phyloP scores from a whole-genome alignment of 2,113 vertebrate species.

The Chrysochloris asiatica region DNA sequence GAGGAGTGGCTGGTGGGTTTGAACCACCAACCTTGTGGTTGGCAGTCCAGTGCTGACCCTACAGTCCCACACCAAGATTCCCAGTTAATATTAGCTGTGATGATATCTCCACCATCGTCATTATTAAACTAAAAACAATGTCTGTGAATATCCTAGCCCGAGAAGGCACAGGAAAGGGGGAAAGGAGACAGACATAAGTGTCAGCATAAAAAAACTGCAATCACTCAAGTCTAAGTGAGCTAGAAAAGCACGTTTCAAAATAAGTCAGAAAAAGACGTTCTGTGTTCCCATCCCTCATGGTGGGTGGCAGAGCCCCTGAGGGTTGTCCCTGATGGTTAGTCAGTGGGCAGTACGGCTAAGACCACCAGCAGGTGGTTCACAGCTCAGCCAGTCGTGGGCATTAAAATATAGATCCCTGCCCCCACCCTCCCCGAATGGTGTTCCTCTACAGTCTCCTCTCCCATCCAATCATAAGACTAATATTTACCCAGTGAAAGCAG shows the following conservation, averaged over 20 bases:
- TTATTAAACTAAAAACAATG: background rate
- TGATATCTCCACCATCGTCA: no score
- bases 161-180: background rate
- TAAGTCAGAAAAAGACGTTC: rapidly evolving
- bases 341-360: background rate
- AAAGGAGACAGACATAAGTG: rapidly evolving
- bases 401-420: background rate
- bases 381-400: background rate
- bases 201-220: background rate
- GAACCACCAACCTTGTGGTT: no score
- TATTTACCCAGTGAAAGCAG: slow-evolving; percentile 64
- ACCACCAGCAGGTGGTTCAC: background rate
- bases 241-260: no score
- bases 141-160: background rate
- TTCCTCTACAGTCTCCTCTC: background rate
- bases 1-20: no score
- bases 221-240: background rate
- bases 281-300: rapidly evolving
- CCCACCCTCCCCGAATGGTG: background rate
- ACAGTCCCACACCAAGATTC: no score
- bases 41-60: no score
- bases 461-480: slow-evolving; percentile 5
- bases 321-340: background rate
- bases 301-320: background rate
- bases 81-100: no score